Base-by-base conservation (phyloP, 2,797 vertebrate species). In the Parambassis ranga region DNA sequence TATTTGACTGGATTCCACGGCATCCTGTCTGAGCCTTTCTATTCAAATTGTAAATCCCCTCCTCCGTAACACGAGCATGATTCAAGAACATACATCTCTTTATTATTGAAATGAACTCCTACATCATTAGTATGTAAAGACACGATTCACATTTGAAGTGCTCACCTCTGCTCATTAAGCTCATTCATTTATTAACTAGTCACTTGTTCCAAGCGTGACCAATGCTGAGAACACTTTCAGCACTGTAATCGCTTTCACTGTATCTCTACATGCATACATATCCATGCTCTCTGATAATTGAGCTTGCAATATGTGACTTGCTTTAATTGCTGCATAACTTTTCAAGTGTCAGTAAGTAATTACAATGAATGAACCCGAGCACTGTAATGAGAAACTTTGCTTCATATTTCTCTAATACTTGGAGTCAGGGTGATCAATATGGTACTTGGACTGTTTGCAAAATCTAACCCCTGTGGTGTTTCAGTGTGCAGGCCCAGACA, bases 91-190 rank as follows among this genome's bases (percentile, higher is more conserved):
- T 65, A 38, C 51, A 63, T 65, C 43, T 70, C 75, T 85, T 77
- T 80, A 63, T 79, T 65, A 81, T 77, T 86, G 62, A 77, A 80
- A 86, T 86, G 1, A 78, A 69, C 43, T 57, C 49, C 72, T 55
- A 32, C 65, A 57, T 77, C 51, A 87, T 85, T 83, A 83, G 76
- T 71, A 73, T 84, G 77, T 71, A 35, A 68, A 58, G 68, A 58
- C 80, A 77, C 73, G 83, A 36, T 31, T 77, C 60, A 43, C 58
- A 50, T 73, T 65, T 74, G 32, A 82, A 76, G 63, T 57, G 49
- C 67, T 87, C 79, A 80, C 82, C 82, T 82, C 75, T 73, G 66
- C 73, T 88, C 79, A 70, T 84, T 84, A 79, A 49, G 59, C 77
- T 78, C 57, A 75, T 70, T 74, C 70, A 38, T 69, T 83, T 38